Evolutionary conservation across 92 coral and sea anemone species (phyloP), one percentile per base, ranked within the genome.

Genomic region (Palythoa grandis): DNA sequence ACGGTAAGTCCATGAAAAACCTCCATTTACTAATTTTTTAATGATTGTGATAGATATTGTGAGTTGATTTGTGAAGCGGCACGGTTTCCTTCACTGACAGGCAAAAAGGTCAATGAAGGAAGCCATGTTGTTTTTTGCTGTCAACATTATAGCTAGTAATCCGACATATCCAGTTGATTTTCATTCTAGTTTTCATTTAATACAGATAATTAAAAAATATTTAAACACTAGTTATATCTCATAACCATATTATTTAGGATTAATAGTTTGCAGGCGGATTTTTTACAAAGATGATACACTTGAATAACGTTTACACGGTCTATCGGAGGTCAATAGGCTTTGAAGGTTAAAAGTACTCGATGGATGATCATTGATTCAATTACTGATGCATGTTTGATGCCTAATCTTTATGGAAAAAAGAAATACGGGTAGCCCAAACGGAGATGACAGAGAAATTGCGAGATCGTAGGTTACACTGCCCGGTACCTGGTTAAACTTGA

Each of bases 1-100:
- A 87, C 99, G 99, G 99, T 97, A 92, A 96, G 98, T 95, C 82
- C 79, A 22, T 14, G 8, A 24, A 37, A 85, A 70, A 24, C 20
- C 76, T 47, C 79, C 29, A 16, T 43, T 72, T 85, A 23, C 22
- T 78, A 72, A 85, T 56, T 52, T 52, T 52, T 54, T 29, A 72
- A 78, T 80, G 82, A 83, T 43, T 43, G 47, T 52, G 72, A 65
- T 11, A 12, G 11, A 23, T 29, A 40, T 48, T n/a, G 60, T 40
- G 25, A 5, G 12, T 80, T 47, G 15, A 43, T 38, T 15, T 20
- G 23, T 66, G 22, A 80, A 23, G 61, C 43, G 61, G 66, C 84
- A 63, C 47, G 83, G 83, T 13, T 22, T 15, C 70, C 23, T 65
- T 80, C 57, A 67, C 4, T 69, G 74, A 69, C 20, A 80, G 43